Base-by-base conservation (phyloP, 1,140 invertebrate species). In the Brachionus koreanus region DNA sequence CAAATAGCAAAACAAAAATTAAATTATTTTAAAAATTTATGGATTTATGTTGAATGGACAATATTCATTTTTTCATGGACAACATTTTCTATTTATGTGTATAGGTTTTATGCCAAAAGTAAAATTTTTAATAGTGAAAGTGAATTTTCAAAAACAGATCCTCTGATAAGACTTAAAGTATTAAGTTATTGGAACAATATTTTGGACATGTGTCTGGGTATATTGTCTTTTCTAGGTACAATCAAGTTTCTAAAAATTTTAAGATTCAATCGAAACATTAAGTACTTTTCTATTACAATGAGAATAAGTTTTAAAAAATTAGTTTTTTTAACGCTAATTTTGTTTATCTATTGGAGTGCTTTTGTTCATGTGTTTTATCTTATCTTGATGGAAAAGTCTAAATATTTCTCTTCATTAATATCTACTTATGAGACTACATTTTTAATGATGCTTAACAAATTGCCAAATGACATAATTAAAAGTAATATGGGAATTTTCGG, bases 141-240 rank as follows among this genome's bases (percentile, higher is more conserved):
- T 43, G 84, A 86, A 23, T 88, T 88, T 6, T 85, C 89, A 33
- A 49, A 89, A 90, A 3, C 89, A 90, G 33, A 52, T 33, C 86
- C 86, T 1, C 90, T 91, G 84, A 87, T 91, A 67, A 90, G 37
- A 19, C n/a, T 79, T 6, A 43, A 82, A 39, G 37, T 25, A 10
- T 3, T 82, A 23, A 42, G 52, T 9, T 43, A 82, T 49, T 82
- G 57, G 57, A 82, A 42, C 35, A 37, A 82, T 12, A 29, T 49
- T 3, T 19, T 82, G 1, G 16, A 39, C 13, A 67, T 43, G 12
- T 67, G 39, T 29, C 25, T 82, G 0, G 79, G 61, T 25, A 43
- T 82, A 46, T 42, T 43, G 9, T 37, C 19, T 7, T 29, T 72
- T 16, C 19, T 82, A 9, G 63, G 42, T 13, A 82, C 79, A n/a